phyloP scores from a whole-genome alignment of 1,140 invertebrate species.

The Pseudobourletiella spinata region DNA sequence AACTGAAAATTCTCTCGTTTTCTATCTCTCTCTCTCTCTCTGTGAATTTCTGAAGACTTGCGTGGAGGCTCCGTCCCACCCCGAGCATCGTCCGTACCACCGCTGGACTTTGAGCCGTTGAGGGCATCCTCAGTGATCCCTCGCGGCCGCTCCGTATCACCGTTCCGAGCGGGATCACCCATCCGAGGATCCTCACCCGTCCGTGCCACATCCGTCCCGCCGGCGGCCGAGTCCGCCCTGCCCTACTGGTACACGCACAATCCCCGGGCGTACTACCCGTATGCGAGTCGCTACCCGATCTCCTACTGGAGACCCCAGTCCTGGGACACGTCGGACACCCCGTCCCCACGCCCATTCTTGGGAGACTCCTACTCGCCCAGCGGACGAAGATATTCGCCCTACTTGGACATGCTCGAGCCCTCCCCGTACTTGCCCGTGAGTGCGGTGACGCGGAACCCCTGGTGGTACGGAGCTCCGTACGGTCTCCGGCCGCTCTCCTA shows the following conservation, averaged over 20 bases:
- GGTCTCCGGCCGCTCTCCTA: conserved; percentile 59
- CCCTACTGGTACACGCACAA: conserved; percentile 20
- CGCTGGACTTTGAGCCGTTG: background rate
- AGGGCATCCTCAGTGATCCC: background rate
- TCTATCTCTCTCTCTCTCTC: too few relatives aligned
- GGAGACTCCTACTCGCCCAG: background rate
- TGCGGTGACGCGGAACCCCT: conserved; percentile 69
- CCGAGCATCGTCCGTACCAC: background rate
- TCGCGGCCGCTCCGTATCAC: conserved; percentile 17
- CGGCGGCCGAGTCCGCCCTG: background rate
- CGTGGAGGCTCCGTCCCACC: background rate
- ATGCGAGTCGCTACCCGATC: conserved; percentile 18
- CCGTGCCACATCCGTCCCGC: background rate
- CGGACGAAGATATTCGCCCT: conserved; percentile 47
- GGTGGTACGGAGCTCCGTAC: conserved; percentile 69
- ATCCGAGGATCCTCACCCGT: background rate
- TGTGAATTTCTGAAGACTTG: background rate
- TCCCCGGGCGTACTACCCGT: conserved; percentile 11
- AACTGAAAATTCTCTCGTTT: background rate
- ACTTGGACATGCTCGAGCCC: conserved; percentile 65
- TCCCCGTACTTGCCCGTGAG: conserved; percentile 62
- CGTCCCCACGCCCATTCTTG: background rate
- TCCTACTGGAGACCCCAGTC: conserved; percentile 21
- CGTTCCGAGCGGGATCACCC: background rate
- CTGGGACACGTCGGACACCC: conserved; percentile 15